Evolutionary conservation across 2,888 invertebrate genomes (phyloP).

Genomic region (Erynnis tages): DNA sequence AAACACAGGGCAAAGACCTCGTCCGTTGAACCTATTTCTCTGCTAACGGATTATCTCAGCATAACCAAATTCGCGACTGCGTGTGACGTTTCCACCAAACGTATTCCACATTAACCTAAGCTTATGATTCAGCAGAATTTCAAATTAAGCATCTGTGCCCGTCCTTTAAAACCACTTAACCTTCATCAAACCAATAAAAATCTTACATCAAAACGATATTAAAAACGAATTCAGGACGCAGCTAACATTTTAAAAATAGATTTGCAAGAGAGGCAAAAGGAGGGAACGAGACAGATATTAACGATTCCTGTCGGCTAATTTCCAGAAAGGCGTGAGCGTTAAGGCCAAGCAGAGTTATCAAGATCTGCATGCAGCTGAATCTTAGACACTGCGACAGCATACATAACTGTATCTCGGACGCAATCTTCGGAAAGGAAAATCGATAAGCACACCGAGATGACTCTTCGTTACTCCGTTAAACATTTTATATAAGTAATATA

Average conservation of each 20-base stretch:
- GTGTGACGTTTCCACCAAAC: slow-evolving; percentile 13
- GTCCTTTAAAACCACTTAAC: slow-evolving; percentile 16
- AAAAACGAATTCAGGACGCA: slow-evolving; percentile 22
- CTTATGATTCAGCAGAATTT: slow-evolving; percentile 13
- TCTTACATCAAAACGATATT: slow-evolving; percentile 19
- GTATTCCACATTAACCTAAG: background rate
- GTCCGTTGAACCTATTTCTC: slow-evolving; percentile 26
- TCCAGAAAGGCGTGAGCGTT: slow-evolving; percentile 27
- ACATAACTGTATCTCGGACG: slow-evolving; percentile 47
- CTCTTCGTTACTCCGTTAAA: slow-evolving; percentile 45
- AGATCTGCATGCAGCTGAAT: slow-evolving; percentile 45
- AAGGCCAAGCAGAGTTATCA: slow-evolving; percentile 17
- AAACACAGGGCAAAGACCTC: slow-evolving; percentile 26
- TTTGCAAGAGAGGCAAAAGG: slow-evolving; percentile 21
- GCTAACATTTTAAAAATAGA: slow-evolving; percentile 32
- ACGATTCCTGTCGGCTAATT: slow-evolving; percentile 30
- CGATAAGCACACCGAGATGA: slow-evolving; percentile 64
- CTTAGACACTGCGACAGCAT: slow-evolving; percentile 59
- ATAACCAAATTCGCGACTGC: slow-evolving; percentile 26
- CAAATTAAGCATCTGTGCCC: slow-evolving; percentile 16
- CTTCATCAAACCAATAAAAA: slow-evolving; percentile 15
- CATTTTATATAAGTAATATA: slow-evolving; percentile 52
- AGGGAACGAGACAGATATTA: slow-evolving; percentile 32
- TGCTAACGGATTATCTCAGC: slow-evolving; percentile 21
- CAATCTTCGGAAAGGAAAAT: slow-evolving; percentile 56